Evolutionary conservation across 2,888 invertebrate species (phyloP).

Genomic region (Sminthurides aquaticus): DNA sequence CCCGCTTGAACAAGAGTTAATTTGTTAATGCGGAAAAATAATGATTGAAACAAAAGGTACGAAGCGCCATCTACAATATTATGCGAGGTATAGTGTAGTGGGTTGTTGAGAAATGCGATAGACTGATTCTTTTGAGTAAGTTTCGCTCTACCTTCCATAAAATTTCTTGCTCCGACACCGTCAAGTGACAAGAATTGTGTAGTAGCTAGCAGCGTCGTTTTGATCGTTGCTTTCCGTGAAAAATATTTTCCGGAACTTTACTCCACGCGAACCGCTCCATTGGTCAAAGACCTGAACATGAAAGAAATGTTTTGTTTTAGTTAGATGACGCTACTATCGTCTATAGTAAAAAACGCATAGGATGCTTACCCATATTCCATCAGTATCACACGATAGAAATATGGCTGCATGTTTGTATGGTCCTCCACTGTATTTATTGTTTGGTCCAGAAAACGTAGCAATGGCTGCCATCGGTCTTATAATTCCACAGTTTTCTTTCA

Average conservation of each 20-base stretch:
- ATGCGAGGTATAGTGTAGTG: no score
- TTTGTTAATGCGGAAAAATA: no score
- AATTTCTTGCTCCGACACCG: no score
- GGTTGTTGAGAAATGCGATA: no score
- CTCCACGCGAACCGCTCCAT: slow-evolving; percentile 20
- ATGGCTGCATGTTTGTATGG: slow-evolving; percentile 17
- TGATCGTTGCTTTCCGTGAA: slow-evolving; percentile 4
- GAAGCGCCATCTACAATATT: no score
- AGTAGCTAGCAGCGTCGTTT: slow-evolving; percentile 11
- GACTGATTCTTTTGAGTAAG: no score
- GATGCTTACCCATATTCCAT: slow-evolving; percentile 19
- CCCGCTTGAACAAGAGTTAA: no score
- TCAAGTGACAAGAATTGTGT: slow-evolving; percentile 8
- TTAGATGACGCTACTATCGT: not conserved
- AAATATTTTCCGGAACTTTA: slow-evolving; percentile 10
- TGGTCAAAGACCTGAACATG: slow-evolving; percentile 17
- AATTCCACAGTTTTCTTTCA: slow-evolving; percentile 13
- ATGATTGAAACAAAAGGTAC: no score
- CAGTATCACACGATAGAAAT: slow-evolving; percentile 18
- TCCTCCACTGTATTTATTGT: slow-evolving; percentile 20
- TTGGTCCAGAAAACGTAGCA: slow-evolving; percentile 20
- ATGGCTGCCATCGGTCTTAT: slow-evolving; percentile 22
- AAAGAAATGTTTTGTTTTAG: no score
- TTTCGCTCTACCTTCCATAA: no score
- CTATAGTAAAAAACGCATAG: not conserved